Conservation (phyloP, 2,888 invertebrate species). For the Pachydiplax longipennis region DNA sequence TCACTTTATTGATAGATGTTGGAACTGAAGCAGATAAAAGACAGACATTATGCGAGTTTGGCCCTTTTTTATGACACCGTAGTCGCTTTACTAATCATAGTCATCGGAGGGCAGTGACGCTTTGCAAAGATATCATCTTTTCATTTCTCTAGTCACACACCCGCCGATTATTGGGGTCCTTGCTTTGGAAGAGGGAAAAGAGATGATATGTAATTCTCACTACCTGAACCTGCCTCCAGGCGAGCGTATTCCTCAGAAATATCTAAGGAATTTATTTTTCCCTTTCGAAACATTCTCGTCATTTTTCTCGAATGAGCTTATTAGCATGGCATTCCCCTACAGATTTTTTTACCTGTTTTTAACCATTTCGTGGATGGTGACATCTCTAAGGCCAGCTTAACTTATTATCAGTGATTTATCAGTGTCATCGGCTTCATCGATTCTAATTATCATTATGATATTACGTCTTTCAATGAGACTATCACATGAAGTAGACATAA, state of each 20-base stretch:
- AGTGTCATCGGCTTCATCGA: no score
- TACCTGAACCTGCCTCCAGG: background rate
- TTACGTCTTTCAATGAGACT: no score
- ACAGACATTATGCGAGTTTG: background rate
- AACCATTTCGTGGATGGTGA: no score
- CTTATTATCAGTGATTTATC: no score
- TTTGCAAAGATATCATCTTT: background rate
- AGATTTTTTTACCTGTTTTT: no score
- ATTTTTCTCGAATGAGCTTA: no score
- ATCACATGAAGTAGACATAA: no score
- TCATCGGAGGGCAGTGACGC: background rate
- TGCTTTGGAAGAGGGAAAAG: background rate
- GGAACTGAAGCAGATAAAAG: background rate
- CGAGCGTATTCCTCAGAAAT: background rate
- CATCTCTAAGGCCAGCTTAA: no score
- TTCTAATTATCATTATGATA: no score
- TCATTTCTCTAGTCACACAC: conserved; percentile 8
- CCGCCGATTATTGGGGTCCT: background rate
- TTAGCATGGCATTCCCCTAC: no score
- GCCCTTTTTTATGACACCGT: conserved; percentile 8
- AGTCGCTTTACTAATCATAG: conserved; percentile 15
- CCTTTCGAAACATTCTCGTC: background rate
- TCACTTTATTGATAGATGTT: background rate
- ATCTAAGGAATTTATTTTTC: background rate
- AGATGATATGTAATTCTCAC: background rate